Percentiles rank a stretch among this genome's conserved stretches.
phyloP scores from a whole-genome alignment of 2,888 invertebrate species.

The Mechanitis mazaeus region DNA sequence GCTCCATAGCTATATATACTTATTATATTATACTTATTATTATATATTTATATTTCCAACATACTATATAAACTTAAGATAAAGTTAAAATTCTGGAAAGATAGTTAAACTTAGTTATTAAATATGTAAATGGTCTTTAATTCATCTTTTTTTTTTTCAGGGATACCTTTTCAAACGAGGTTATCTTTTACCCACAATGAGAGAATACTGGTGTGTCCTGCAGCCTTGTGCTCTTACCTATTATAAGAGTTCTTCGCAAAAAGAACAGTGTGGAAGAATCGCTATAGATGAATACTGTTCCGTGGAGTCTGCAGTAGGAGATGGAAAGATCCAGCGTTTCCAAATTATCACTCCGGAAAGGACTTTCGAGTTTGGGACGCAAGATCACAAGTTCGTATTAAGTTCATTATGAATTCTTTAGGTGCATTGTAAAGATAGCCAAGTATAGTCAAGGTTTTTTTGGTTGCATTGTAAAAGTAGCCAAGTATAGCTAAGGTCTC shows the following conservation, averaged over 20 bases:
- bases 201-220: conserved; percentile 88
- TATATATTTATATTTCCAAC: too few relatives aligned
- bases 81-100: too few relatives aligned
- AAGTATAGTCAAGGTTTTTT: too few relatives aligned
- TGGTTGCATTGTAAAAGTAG: too few relatives aligned
- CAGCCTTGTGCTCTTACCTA: conserved; percentile 84
- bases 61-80: too few relatives aligned
- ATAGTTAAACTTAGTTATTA: too few relatives aligned
- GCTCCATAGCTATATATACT: not conserved
- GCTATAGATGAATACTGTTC: conserved; percentile 80
- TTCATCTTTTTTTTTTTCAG: conserved; percentile 47
- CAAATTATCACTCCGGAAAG: conserved; percentile 82
- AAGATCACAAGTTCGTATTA: conserved; percentile 80
- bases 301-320: conserved; percentile 78
- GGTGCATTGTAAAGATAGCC: not conserved
- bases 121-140: too few relatives aligned
- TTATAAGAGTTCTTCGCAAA: conserved; percentile 82
- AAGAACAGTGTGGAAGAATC: conserved; percentile 82
- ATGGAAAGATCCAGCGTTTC: conserved; percentile 78
- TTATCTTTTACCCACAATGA: conserved; percentile 84
- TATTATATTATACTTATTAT: not conserved
- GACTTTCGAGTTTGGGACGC: conserved; percentile 83
- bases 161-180: conserved; percentile 85
- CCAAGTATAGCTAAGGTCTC: too few relatives aligned
- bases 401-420: not conserved